Evolutionary conservation across 2,888 invertebrate genomes (phyloP).

Genomic region (Orthosia incerta): DNA sequence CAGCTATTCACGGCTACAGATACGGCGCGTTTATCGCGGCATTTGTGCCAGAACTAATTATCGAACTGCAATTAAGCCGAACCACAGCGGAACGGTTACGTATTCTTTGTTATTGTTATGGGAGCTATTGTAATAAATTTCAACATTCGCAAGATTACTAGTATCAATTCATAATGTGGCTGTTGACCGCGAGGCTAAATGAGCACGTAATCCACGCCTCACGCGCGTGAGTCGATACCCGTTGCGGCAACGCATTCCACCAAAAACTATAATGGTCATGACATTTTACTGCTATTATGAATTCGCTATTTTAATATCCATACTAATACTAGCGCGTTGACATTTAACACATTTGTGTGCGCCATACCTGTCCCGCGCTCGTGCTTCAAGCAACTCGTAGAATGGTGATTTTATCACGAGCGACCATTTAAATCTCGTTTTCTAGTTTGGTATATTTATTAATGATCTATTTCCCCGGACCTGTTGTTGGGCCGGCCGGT

Average conservation of each 20-base stretch:
- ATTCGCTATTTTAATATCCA: constrained; percentile 41
- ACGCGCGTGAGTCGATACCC: constrained; percentile 35
- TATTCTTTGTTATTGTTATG: constrained; percentile 63
- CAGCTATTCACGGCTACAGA: constrained; percentile 70
- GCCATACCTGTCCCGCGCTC: constrained; percentile 39
- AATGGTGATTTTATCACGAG: constrained; percentile 58
- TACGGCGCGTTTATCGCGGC: constrained; percentile 65
- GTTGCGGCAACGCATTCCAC: constrained; percentile 48
- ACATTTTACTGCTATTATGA: constrained; percentile 57
- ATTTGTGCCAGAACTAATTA: constrained; percentile 70
- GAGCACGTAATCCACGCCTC: constrained; percentile 61
- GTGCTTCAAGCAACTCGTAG: constrained; percentile 25
- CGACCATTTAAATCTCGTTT: constrained; percentile 57
- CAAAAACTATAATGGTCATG: constrained; percentile 52
- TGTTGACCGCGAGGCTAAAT: constrained; percentile 59
- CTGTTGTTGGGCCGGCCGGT: constrained; percentile 65
- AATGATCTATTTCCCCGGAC: constrained; percentile 69
- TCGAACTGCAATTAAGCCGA: constrained; percentile 65
- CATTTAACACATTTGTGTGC: constrained; percentile 51
- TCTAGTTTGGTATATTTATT: constrained; percentile 65
- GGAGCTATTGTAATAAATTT: constrained; percentile 57
- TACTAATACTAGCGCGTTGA: constrained; percentile 46
- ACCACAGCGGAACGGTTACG: constrained; percentile 62
- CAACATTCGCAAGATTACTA: constrained; percentile 51
- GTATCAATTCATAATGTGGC: constrained; percentile 23